Evolutionary conservation across 1,140 invertebrate genomes (phyloP), one percentile per base, ranked within the genome.

Genomic region (Drosophila funebris): DNA sequence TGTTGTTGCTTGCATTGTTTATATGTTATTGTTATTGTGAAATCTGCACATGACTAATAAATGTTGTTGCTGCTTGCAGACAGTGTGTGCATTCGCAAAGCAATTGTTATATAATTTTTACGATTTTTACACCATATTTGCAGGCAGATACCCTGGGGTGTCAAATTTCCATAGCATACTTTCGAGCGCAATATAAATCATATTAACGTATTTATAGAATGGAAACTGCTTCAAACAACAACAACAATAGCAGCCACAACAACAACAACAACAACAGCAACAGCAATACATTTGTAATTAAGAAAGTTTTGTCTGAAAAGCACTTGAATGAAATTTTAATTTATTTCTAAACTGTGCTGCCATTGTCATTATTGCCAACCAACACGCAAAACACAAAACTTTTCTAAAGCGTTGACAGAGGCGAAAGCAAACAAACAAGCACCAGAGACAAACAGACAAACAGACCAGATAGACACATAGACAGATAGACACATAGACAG

Each of bases 271-370:
- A 33, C 11, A 46, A 13, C 41, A 46, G 37, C 54, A 53, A 43
- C 62, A 79, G 63, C 60, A 84, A 69, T 71, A 87, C 75, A 88
- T 87, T 87, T 76, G 83, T 87, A 87, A 87, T 87, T 87, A 88
- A 87, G 83, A 87, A 87, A 87, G 83, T 87, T 87, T 78, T 74
- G 56, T 63, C 60, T 77, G 64, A 83, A 76, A 79, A 75, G 78
- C 83, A 88, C 83, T 87, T 83, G 74, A 88, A 87, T 87, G 83
- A 87, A 87, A 87, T 88, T 87, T 87, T 87, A 87, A 87, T 87
- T 87, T 87, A 87, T 87, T 87, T 87, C 83, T 78, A 83, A 88
- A 87, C 82, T 73, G 78, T 44, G 62, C 61, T 48, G 36, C 18
- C 52, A 66, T 79, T 82, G 82, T 70, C 63, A 71, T 74, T 67